Percentiles rank a stretch among this genome's conserved stretches.
Evolutionary conservation across 2,888 invertebrate genomes (phyloP).

Genomic region (Chrysotoxum bicinctum): DNA sequence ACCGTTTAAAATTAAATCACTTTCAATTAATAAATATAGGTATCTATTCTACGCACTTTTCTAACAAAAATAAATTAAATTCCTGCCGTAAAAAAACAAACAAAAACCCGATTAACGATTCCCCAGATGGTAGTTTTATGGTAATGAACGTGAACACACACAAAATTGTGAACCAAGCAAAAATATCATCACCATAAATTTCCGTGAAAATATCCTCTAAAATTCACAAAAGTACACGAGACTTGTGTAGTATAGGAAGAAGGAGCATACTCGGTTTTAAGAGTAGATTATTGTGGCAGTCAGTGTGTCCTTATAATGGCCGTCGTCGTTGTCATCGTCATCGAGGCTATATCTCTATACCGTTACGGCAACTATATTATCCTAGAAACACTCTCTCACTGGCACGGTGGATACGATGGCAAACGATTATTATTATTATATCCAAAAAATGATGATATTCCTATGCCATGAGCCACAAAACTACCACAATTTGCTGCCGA

Average conservation of each 20-base stretch:
- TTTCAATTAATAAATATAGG: background rate
- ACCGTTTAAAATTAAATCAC: slow-evolving; percentile 7
- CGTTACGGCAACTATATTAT: slow-evolving; percentile 49
- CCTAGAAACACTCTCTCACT: slow-evolving; percentile 29
- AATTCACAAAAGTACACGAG: slow-evolving; percentile 39
- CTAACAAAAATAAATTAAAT: slow-evolving; percentile 8
- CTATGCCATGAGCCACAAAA: slow-evolving; percentile 56
- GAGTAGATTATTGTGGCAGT: background rate
- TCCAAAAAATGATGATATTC: slow-evolving; percentile 57
- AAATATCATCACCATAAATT: slow-evolving; percentile 73
- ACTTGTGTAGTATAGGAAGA: background rate
- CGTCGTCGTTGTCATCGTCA: background rate
- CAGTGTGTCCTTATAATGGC: slow-evolving; percentile 28
- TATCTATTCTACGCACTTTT: background rate
- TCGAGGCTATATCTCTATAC: slow-evolving; percentile 1
- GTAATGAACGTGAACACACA: slow-evolving; percentile 62
- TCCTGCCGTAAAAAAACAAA: background rate
- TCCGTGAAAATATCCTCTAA: slow-evolving; percentile 59
- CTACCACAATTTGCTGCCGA: slow-evolving; percentile 60
- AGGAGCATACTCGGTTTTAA: background rate
- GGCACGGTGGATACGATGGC: background rate
- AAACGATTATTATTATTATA: slow-evolving; percentile 59
- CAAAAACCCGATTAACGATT: slow-evolving; percentile 68
- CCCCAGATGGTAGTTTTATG: slow-evolving; percentile 72
- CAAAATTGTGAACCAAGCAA: slow-evolving; percentile 64